Evolutionary conservation across 2,797 vertebrate species (phyloP).

Genomic region (Eospalax fontanierii): DNA sequence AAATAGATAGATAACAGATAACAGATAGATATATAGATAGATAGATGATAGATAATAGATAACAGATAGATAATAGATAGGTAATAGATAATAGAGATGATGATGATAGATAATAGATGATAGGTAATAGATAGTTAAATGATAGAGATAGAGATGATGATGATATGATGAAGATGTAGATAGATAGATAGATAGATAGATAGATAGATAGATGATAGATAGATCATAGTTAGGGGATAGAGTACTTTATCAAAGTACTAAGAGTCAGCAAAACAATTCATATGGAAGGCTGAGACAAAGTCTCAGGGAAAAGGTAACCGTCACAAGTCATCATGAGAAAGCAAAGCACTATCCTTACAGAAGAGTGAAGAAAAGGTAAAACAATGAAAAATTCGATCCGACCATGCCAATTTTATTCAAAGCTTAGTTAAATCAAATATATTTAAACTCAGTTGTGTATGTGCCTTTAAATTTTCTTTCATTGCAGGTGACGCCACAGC

Average conservation of each 20-base stretch:
- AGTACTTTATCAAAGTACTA: slow-evolving; percentile 16
- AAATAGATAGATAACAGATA: not conserved
- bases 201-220: not conserved
- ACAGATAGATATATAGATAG: not conserved
- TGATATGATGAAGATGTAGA: not conserved
- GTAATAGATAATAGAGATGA: not conserved
- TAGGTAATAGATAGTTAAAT: not conserved
- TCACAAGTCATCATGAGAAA: slow-evolving; percentile 21
- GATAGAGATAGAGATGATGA: not conserved
- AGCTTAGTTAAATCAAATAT: slow-evolving; percentile 51
- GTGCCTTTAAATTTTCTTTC: slow-evolving; percentile 58
- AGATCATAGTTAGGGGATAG: not conserved
- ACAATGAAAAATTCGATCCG: slow-evolving; percentile 14
- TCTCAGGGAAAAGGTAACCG: not conserved
- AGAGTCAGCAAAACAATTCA: slow-evolving; percentile 18
- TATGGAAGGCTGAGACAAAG: slow-evolving; percentile 3
- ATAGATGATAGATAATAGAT: not conserved
- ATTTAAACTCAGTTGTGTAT: slow-evolving; percentile 4
- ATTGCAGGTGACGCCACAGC: not conserved
- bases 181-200: not conserved
- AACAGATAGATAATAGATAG: not conserved
- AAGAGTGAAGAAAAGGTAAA: slow-evolving; percentile 30
- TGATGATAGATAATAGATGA: too few species aligned
- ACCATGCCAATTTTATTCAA: not conserved
- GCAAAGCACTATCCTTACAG: slow-evolving; percentile 45